Conservation (phyloP, 1,140 invertebrate genomes). For the Ectropis grisescens region DNA sequence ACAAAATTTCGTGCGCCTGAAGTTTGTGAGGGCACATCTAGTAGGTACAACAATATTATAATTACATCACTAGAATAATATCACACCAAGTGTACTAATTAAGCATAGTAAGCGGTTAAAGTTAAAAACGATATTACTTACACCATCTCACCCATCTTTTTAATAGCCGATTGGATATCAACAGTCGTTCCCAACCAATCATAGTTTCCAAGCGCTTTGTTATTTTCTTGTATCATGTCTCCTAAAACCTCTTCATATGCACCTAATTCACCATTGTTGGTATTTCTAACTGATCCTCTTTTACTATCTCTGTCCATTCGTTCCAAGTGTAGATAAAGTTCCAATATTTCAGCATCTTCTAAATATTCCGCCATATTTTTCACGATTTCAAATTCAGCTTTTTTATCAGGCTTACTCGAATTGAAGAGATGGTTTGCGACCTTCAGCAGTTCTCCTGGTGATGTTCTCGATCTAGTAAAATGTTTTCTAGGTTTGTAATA, state of each 20-base stretch:
- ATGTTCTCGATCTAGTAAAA: no score
- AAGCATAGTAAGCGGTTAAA: no score
- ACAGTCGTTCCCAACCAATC: conserved; percentile 38
- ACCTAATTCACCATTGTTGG: conserved; percentile 3
- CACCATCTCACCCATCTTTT: conserved; percentile 27
- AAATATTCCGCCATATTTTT: background rate
- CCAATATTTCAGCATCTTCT: background rate
- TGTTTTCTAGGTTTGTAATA: no score
- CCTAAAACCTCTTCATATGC: conserved; percentile 14
- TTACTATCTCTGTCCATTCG: conserved; percentile 5
- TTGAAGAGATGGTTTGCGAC: no score
- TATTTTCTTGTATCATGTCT: conserved; percentile 14
- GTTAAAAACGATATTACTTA: conserved; percentile 22
- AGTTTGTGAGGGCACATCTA: no score
- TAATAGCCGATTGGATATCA: conserved; percentile 25
- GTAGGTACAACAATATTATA: no score
- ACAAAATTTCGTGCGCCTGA: no score
- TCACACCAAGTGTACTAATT: no score
- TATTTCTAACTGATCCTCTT: conserved; percentile 1
- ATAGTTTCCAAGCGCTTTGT: conserved; percentile 20
- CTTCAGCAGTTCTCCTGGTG: no score
- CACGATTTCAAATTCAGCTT: background rate
- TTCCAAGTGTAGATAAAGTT: background rate
- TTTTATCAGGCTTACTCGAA: background rate
- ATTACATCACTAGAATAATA: no score